A percentile compares a stretch with the other conserved stretches of the same genome.
Evolutionary conservation across 1,140 invertebrate species (phyloP).

Genomic region (Ceratina calcarata): DNA sequence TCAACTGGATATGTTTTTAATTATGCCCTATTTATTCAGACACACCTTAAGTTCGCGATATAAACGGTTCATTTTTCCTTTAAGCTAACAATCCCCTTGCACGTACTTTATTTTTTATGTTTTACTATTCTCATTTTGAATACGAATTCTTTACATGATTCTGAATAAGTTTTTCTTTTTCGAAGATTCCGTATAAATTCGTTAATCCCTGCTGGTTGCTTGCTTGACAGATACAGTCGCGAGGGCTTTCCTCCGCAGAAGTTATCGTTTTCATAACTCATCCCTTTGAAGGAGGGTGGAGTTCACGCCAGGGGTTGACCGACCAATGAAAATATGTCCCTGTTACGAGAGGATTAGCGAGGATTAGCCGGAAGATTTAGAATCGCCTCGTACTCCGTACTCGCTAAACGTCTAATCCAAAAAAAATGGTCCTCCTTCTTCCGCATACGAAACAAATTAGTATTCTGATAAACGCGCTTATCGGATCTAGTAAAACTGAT

Average conservation of each 20-base stretch:
- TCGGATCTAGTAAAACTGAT: too few species aligned
- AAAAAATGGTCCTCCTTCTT: constrained; percentile 65
- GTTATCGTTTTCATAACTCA: constrained; percentile 75
- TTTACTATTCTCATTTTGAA: too few species aligned
- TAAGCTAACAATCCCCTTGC: not conserved
- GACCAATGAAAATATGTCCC: constrained; percentile 72
- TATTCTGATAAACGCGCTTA: not conserved
- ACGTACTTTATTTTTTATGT: not conserved
- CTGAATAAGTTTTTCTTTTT: not conserved
- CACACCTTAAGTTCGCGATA: not conserved
- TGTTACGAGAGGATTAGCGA: constrained; percentile 75
- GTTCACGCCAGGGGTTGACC: constrained; percentile 33
- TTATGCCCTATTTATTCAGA: not conserved
- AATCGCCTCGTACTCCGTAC: constrained; percentile 60
- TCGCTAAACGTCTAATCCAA: constrained; percentile 73
- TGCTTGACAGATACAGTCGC: constrained; percentile 23
- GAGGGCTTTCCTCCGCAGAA: constrained; percentile 50
- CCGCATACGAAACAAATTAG: constrained; percentile 5
- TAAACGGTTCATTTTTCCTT: not conserved
- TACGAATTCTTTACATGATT: not conserved
- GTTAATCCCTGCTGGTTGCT: constrained; percentile 53
- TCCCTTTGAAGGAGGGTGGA: constrained; percentile 60
- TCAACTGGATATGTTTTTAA: not conserved
- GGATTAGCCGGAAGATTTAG: constrained; percentile 76
- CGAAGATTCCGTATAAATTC: constrained; percentile 66